Evolutionary conservation across 2,113 vertebrate genomes (phyloP).

Genomic region (Cryptomyrus ogoouensis): DNA sequence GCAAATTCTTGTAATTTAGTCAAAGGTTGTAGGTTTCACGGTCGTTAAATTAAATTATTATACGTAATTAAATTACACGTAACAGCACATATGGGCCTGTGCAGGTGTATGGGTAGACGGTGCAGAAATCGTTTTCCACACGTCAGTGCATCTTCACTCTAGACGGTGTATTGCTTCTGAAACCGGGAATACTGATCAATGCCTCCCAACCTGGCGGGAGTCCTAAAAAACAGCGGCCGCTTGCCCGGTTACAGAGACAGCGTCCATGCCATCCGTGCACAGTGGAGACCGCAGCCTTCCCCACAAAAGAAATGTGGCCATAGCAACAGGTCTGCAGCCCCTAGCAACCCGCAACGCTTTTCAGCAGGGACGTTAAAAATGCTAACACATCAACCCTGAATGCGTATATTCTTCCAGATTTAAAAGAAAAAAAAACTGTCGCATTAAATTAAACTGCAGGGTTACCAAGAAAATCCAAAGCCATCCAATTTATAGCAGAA

Average conservation of each 20-base stretch:
- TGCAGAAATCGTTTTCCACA: background rate
- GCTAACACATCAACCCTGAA: background rate
- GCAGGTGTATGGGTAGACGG: background rate
- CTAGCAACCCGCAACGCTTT: constrained; percentile 51
- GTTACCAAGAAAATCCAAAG: background rate
- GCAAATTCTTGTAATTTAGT: background rate
- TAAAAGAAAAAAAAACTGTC: background rate
- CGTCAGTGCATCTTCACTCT: background rate
- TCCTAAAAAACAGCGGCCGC: background rate
- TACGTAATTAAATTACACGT: background rate
- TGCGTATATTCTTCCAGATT: background rate
- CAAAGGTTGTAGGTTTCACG: background rate
- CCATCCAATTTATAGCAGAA: background rate
- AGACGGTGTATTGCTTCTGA: background rate
- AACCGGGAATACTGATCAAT: background rate
- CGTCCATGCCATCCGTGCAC: background rate
- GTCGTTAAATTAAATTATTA: background rate
- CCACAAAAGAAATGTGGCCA: constrained; percentile 28
- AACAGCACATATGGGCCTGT: background rate
- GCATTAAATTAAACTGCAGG: background rate
- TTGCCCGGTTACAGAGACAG: background rate
- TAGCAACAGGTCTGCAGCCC: constrained; percentile 44
- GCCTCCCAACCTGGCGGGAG: background rate
- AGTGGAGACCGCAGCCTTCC: background rate
- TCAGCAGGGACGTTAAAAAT: background rate